A percentile compares a stretch with the other conserved stretches of the same genome.
Conservation (phyloP, 2,888 invertebrate species). For the Metalampra italica region DNA sequence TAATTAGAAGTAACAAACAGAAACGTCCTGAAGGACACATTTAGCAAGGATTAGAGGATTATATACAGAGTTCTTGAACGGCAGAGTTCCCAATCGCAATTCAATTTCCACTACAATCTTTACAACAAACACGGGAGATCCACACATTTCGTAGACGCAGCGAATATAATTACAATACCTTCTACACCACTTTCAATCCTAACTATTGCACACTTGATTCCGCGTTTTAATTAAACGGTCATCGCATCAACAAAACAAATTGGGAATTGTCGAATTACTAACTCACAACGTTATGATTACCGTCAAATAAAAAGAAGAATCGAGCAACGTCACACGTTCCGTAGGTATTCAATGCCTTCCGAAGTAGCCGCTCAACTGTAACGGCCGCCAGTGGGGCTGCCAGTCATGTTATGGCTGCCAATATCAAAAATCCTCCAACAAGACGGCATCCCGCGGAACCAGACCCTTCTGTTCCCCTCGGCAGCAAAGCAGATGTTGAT, state of each 20-base stretch:
- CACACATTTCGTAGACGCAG: conserved; percentile 2
- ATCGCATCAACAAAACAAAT: not conserved
- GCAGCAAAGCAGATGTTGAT: conserved; percentile 86
- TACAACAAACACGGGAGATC: conserved; percentile 1
- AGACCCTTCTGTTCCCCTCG: conserved; percentile 87
- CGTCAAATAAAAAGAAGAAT: not conserved
- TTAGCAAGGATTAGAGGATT: conserved; percentile 25
- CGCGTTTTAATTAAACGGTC: not conserved
- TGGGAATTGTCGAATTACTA: not conserved
- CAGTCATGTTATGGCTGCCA: conserved; percentile 65
- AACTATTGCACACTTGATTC: conserved; percentile 3
- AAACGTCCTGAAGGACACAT: conserved; percentile 29
- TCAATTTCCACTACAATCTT: conserved; percentile 15
- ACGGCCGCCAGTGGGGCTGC: conserved; percentile 67
- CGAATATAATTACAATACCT: not conserved
- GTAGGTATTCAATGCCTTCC: conserved; percentile 20
- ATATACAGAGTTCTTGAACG: conserved; percentile 48
- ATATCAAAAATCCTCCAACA: conserved; percentile 74
- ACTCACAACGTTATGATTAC: not conserved
- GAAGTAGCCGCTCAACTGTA: conserved; percentile 38
- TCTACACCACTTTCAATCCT: not conserved
- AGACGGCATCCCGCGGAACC: conserved; percentile 84
- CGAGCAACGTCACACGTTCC: not conserved
- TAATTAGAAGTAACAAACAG: conserved; percentile 26
- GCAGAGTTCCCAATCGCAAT: conserved; percentile 23